A percentile compares a stretch with the other conserved stretches of the same genome.
Evolutionary conservation across 1,140 invertebrate genomes (phyloP).

Genomic region (Semibalanus balanoides): DNA sequence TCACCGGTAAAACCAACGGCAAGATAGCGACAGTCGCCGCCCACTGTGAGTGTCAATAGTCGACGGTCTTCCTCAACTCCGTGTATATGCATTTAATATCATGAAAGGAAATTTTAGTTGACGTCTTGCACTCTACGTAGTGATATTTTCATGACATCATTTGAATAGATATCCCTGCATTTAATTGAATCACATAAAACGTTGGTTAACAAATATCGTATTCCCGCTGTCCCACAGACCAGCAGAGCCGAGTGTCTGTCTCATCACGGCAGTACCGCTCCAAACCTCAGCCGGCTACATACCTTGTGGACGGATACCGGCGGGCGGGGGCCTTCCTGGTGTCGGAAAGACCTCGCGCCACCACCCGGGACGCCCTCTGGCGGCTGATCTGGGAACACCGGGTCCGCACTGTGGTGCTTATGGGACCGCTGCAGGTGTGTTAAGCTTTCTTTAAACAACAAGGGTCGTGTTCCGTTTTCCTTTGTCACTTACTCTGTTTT

Average conservation of each 20-base stretch:
- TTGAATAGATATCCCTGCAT: too few species aligned
- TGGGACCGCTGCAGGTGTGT: neutral
- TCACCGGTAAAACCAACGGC: neutral
- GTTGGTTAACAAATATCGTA: too few species aligned
- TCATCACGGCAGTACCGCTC: neutral
- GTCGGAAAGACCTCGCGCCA: neutral
- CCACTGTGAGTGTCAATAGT: neutral
- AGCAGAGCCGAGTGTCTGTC: neutral
- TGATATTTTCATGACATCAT: too few species aligned
- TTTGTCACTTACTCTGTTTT: too few species aligned
- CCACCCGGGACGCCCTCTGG: neutral
- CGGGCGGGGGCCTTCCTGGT: neutral
- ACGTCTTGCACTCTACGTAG: too few species aligned
- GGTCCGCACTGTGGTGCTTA: neutral
- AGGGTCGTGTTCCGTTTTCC: too few species aligned
- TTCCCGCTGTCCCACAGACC: neutral
- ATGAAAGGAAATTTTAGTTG: too few species aligned
- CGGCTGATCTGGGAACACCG: neutral
- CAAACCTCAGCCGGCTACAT: neutral
- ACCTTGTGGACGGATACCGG: neutral
- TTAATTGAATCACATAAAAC: too few species aligned
- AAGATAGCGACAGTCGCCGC: neutral
- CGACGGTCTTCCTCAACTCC: too few species aligned
- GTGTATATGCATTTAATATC: too few species aligned
- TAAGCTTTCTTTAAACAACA: too few species aligned